A percentile compares a stretch with the other conserved stretches of the same genome.
These are phyloP conservation scores for Coracopsis vasa DNA, from an alignment of 2,113 vertebrate species.

Conservation along the genomic window DNA sequence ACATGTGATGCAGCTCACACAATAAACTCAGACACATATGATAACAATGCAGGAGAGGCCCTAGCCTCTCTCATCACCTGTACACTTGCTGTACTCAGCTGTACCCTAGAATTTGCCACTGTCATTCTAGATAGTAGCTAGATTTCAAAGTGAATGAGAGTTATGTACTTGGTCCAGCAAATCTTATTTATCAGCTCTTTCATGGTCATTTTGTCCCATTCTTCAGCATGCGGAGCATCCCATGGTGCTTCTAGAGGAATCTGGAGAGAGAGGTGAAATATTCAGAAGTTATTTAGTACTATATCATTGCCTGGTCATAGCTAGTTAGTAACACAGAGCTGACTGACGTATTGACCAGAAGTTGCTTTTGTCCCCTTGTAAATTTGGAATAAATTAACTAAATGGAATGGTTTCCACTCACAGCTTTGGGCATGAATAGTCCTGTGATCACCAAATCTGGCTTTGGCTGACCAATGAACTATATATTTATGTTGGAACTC, in stretches of 20 bases:
- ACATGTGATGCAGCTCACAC: accelerated
- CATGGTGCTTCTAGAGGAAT: conserved; percentile 81
- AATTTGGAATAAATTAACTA: neutral
- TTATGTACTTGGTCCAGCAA: conserved; percentile 80
- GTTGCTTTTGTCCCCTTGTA: neutral
- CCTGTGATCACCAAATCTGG: neutral
- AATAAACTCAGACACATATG: neutral
- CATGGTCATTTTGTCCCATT: conserved; percentile 85
- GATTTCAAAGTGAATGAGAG: neutral
- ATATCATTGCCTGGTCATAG: neutral
- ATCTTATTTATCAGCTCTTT: conserved; percentile 79
- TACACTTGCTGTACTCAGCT: neutral
- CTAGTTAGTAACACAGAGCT: neutral
- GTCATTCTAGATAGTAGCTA: neutral
- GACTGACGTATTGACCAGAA: neutral
- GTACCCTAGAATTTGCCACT: neutral
- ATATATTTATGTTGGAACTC: neutral
- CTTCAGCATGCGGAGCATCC: conserved; percentile 74
- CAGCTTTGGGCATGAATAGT: neutral
- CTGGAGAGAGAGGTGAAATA: conserved; percentile 59
- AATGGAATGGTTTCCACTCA: neutral
- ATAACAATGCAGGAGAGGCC: neutral
- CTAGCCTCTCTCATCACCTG: neutral
- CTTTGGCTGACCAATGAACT: neutral
- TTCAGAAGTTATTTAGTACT: neutral